Conservation (phyloP, 2,113 vertebrate genomes). For the Nibea coibor region DNA sequence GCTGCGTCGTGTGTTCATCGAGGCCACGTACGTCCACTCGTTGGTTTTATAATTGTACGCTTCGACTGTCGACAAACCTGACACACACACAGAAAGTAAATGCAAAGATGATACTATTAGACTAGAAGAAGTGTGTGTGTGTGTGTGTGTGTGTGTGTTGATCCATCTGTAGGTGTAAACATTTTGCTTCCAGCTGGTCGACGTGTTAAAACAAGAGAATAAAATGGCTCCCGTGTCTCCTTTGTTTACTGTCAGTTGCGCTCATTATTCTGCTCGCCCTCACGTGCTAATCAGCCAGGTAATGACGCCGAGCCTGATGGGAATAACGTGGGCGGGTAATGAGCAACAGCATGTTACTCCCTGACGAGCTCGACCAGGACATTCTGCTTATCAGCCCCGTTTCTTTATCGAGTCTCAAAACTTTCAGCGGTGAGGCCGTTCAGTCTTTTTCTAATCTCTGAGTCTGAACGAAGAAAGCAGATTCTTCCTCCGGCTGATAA, state of each 20-base stretch:
- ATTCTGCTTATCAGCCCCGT: no score
- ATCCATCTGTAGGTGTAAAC: neutral
- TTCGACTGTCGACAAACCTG: conserved; percentile 95
- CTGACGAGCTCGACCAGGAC: neutral
- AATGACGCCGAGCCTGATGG: neutral
- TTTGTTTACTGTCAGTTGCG: neutral
- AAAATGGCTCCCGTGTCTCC: neutral
- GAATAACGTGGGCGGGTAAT: no score
- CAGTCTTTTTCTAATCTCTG: no score
- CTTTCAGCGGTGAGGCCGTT: no score
- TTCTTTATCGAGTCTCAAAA: no score
- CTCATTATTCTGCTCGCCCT: neutral
- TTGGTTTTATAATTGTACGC: conserved; percentile 92
- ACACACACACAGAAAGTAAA: neutral
- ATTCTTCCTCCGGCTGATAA: no score
- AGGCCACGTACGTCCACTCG: conserved; percentile 93
- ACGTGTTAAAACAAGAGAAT: neutral
- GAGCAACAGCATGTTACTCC: neutral
- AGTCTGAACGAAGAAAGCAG: no score
- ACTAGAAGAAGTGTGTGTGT: neutral
- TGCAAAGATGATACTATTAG: neutral
- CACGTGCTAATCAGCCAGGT: neutral
- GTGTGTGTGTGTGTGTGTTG: neutral
- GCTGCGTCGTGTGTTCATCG: conserved; percentile 97
- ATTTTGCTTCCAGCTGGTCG: neutral